Evolutionary conservation across 2,113 vertebrate species (phyloP), one percentile per base, ranked within the genome.

Genomic region (Cichladusa arquata): DNA sequence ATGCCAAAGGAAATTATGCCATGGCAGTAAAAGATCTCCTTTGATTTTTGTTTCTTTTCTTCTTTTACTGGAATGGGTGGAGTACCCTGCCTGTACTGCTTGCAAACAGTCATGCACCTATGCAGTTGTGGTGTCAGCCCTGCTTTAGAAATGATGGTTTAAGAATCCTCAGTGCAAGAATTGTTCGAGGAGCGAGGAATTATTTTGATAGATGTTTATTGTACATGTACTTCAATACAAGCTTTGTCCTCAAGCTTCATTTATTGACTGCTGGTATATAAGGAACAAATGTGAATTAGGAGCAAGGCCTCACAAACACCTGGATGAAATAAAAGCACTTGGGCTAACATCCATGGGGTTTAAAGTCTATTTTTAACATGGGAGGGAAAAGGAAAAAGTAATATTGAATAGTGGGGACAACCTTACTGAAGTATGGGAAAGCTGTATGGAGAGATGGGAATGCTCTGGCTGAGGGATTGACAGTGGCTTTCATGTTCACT

Each of bases 351-450:
- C 79, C 61, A 44, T 14, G 18, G 31, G 24, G 7, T 76, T 81
- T 50, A 25, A 56, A 90, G 28, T 20, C 24, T 58, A 0, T 74
- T 84, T 53, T 79, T 88, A 71, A 53, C 14, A 9, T 9, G 20
- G 4, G 8, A 29, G 42, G 61, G 15, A 29, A 61, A 74, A 23
- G 18, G 14, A 54, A 81, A 84, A 88, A 29, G 11, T 25, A 82
- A 24, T 14, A 58, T 14, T 38, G 14, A 48, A 19, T 8, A 50
- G 26, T n/a, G 14, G 29, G 23, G 23, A 42, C 22, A 69, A 6
- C 34, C 17, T 57, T 73, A n/a, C 6, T 0, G 0, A 34, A 12
- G 2, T 14, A 5, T 20, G 24, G 34, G 42, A 54, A 84, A 58
- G 25, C 12, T n/a, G 5, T n/a, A 15, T 19, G 65, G 70, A 47